Evolutionary conservation across 2,888 invertebrate genomes (phyloP), one percentile per base, ranked within the genome.

Genomic region (Acheta domesticus): DNA sequence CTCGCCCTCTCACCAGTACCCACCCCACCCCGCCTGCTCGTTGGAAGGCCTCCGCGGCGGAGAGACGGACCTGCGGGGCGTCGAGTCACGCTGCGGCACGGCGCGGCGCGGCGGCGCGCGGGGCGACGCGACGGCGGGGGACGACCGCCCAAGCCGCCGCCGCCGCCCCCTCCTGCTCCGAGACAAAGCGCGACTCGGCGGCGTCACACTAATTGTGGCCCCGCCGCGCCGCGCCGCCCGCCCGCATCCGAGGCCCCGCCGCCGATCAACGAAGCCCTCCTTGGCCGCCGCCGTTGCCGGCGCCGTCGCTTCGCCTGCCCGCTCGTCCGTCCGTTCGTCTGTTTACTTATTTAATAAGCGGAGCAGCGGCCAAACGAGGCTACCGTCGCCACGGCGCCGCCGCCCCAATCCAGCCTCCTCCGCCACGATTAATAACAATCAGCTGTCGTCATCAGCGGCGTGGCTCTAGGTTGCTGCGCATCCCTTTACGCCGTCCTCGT

Each of bases 241-340:
- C 23, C 75, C 23, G 75, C 23, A 36, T 75, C 75, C 16, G 75
- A 23, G 75, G 21, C 23, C 75, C 21, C 75, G 75, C 16, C 75
- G 75, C 21, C 75, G 36, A 75, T 75, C 75, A 75, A 75, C 75
- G 75, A 1, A 21, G 36, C 36, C 36, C 36, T 11, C 48, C 21
- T 49, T 19, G 49, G 76, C 19, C 21, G 50, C 16, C 48, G 21
- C 16, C 49, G 23, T n/a, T 19, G 62, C n/a, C 21, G 75, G 19
- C 77, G 76, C 36, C 21, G 50, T 23, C 48, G 21, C 21, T 21
- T 79, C 75, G 36, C 80, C 83, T 82, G 77, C 80, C 80, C 81
- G 77, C 48, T 77, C 79, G 50, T 16, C 76, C 49, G 79, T 80
- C 77, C 62, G 16, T 62, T n/a, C 62, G 76, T 36, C 76, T 78